Conservation (phyloP, 2,797 vertebrate species). For the Otus scops region DNA sequence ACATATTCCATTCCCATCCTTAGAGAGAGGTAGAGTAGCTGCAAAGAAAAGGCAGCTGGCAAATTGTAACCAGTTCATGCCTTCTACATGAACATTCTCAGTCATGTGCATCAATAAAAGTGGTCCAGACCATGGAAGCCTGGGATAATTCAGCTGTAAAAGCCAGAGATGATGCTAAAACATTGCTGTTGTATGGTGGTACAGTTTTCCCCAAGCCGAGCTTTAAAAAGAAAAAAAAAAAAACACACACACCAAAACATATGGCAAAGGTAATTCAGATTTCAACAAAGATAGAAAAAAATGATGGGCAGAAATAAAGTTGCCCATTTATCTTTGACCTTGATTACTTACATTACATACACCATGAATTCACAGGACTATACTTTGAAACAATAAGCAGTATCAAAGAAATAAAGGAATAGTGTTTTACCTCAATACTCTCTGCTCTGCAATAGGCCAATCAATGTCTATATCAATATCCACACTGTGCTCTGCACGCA, state of each 20-base stretch:
- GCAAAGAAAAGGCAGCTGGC: not conserved
- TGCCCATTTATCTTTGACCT: not conserved
- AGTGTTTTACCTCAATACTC: slow-evolving; percentile 85
- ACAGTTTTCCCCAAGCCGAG: not conserved
- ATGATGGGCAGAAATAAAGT: not conserved
- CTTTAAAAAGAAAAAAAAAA: not conserved
- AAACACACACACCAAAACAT: not conserved
- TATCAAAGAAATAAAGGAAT: not conserved
- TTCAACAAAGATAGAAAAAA: not conserved
- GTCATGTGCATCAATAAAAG: not conserved
- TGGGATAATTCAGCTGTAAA: not conserved
- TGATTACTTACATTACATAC: not conserved
- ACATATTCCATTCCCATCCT: not conserved
- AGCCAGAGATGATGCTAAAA: not conserved
- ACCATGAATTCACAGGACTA: not conserved
- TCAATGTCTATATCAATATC: slow-evolving; percentile 97
- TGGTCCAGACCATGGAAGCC: not conserved
- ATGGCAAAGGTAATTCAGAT: not conserved
- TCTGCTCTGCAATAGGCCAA: slow-evolving; percentile 96
- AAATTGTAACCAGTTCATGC: not conserved
- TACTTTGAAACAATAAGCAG: not conserved
- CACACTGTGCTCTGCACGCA: slow-evolving; percentile 89
- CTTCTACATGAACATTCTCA: not conserved
- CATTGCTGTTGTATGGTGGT: not conserved
- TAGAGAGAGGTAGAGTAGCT: not conserved